Conservation (phyloP, 2,888 invertebrate genomes). For the Alviniconcha strummeri region DNA sequence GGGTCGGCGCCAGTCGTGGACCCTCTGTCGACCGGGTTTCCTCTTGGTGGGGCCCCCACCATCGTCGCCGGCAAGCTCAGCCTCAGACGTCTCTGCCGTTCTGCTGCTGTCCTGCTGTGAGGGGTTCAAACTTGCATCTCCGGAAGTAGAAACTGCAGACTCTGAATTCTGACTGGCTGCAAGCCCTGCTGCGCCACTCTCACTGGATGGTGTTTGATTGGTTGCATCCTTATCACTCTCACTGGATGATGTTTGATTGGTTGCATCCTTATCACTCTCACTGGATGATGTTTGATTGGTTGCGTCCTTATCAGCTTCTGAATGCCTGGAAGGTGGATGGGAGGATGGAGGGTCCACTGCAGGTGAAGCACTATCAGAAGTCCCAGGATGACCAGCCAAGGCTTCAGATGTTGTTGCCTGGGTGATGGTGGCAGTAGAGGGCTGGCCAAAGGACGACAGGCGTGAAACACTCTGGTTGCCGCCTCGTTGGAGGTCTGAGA, state of each 20-base stretch:
- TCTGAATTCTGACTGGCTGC: background rate
- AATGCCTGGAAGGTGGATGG: no score
- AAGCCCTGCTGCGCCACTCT: no score
- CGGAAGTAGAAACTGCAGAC: background rate
- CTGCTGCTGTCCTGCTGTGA: background rate
- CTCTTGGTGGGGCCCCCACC: background rate
- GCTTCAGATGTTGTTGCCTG: background rate
- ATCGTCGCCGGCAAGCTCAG: background rate
- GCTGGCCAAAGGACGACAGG: background rate
- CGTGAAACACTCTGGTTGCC: background rate
- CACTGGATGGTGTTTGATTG: no score
- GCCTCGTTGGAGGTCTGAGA: slow-evolving; percentile 16
- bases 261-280: no score
- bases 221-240: no score
- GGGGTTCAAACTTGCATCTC: background rate
- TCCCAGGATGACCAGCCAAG: background rate
- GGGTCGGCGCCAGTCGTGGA: slow-evolving; percentile 28
- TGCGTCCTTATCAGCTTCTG: no score
- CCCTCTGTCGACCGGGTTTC: slow-evolving; percentile 1
- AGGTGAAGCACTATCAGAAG: no score
- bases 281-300: no score
- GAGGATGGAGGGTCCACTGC: no score
- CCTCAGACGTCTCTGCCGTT: background rate
- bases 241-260: no score
- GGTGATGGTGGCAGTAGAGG: background rate